A percentile compares a stretch with the other conserved stretches of the same genome.
Evolutionary conservation across 92 coral and sea anemone genomes (phyloP).

Genomic region (Siderastrea siderea): DNA sequence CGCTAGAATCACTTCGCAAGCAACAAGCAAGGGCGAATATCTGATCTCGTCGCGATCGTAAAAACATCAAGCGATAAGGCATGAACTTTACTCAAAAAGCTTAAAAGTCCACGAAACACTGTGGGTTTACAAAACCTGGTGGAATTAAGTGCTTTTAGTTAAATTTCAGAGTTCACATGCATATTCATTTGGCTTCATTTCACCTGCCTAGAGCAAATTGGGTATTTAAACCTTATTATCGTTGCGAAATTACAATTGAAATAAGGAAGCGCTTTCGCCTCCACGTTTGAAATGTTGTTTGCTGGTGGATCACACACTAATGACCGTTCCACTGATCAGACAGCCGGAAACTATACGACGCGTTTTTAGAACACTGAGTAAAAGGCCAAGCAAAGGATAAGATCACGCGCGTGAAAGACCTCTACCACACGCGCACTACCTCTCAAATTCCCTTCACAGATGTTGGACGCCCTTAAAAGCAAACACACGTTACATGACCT

Average conservation of each 20-base stretch:
- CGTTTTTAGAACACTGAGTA: slow-evolving; percentile 59
- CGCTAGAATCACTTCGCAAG: slow-evolving; percentile 26
- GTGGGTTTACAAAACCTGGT: slow-evolving; percentile 62
- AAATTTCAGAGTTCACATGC: slow-evolving; percentile 66
- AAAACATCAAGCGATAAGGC: slow-evolving; percentile 39
- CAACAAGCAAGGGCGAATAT: background rate
- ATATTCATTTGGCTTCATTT: slow-evolving; percentile 73
- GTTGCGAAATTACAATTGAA: slow-evolving; percentile 89
- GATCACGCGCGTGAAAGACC: slow-evolving; percentile 16
- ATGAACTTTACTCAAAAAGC: slow-evolving; percentile 48
- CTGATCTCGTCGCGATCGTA: slow-evolving; percentile 28
- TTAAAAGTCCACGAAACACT: slow-evolving; percentile 52
- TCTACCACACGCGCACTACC: background rate
- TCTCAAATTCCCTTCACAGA: slow-evolving; percentile 8
- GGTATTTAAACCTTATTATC: slow-evolving; percentile 98
- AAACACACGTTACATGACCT: slow-evolving; percentile 28
- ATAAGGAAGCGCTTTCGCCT: slow-evolving; percentile 85
- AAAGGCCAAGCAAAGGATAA: slow-evolving; percentile 19
- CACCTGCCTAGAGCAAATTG: slow-evolving; percentile 90
- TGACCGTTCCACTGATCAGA: slow-evolving; percentile 57
- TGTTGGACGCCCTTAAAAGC: slow-evolving; percentile 17
- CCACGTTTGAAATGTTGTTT: slow-evolving; percentile 81
- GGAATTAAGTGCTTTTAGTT: slow-evolving; percentile 72
- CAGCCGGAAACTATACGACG: slow-evolving; percentile 77
- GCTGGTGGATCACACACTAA: slow-evolving; percentile 75